phyloP scores from a whole-genome alignment of 2,113 vertebrate genomes.

The Gobius niger region DNA sequence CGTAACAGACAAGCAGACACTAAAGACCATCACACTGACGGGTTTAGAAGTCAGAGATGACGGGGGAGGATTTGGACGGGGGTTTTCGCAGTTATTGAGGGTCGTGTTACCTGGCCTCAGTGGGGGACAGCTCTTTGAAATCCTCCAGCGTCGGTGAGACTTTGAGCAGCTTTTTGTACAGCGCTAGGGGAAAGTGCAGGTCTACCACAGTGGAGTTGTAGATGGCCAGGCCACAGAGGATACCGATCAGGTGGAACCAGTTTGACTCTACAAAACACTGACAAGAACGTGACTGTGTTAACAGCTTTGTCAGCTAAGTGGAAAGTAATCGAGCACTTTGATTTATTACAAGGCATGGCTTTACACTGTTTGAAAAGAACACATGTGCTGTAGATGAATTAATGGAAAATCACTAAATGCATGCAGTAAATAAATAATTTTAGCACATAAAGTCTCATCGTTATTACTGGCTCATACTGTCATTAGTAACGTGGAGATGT shows the following conservation, averaged over 20 bases:
- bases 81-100: not conserved
- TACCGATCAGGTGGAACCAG: slow-evolving; percentile 96
- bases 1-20: not conserved
- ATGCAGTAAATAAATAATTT: too few species aligned
- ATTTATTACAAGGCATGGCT: not conserved
- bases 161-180: slow-evolving; percentile 93
- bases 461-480: too few species aligned
- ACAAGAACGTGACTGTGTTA: not conserved
- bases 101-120: slow-evolving; percentile 87
- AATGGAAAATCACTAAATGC: too few species aligned
- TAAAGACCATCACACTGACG: not conserved
- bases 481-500: too few species aligned
- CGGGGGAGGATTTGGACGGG: not conserved
- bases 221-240: slow-evolving; percentile 94
- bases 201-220: slow-evolving; percentile 98
- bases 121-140: slow-evolving; percentile 92
- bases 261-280: slow-evolving; percentile 98
- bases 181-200: slow-evolving; percentile 91
- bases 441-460: too few species aligned
- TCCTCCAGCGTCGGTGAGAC: slow-evolving; percentile 86
- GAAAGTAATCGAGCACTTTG: not conserved
- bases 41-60: not conserved
- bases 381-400: too few species aligned
- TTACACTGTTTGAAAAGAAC: too few species aligned
- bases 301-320: not conserved